A percentile compares a stretch with the other conserved stretches of the same genome.
phyloP scores from a whole-genome alignment of 2,797 vertebrate genomes.

The Falco columbarius region DNA sequence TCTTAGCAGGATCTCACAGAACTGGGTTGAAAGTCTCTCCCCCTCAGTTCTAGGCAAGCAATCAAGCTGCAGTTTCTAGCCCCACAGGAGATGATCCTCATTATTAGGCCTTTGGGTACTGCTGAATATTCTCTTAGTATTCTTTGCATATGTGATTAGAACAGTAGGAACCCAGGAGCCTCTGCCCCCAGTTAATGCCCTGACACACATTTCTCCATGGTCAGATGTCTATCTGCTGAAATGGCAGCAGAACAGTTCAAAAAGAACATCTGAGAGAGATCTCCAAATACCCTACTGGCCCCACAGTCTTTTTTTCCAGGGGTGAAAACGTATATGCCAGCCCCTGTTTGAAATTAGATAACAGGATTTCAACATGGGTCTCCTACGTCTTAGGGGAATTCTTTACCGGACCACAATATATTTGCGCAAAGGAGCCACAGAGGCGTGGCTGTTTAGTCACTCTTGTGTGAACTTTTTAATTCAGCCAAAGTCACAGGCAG shows the following conservation, averaged over 20 bases:
- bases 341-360: neutral
- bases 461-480: neutral
- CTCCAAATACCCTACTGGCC: neutral
- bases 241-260: neutral
- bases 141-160: neutral
- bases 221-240: neutral
- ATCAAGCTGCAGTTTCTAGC: neutral
- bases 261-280: neutral
- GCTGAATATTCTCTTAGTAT: neutral
- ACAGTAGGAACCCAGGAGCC: neutral
- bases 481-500: neutral
- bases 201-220: neutral
- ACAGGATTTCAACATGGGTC: neutral
- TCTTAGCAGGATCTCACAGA: neutral
- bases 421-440: neutral
- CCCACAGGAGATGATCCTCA: neutral
- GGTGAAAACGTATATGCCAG: neutral
- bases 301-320: neutral
- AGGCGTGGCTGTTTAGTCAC: neutral
- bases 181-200: neutral
- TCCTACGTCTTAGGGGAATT: neutral
- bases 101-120: neutral
- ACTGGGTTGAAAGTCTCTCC: neutral
- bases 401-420: neutral
- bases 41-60: neutral